A percentile compares a stretch with the other conserved stretches of the same genome.
These are phyloP conservation scores for Cricetomys ansorgei DNA, from an alignment of 2,113 vertebrate species.

Conservation along the genomic window DNA sequence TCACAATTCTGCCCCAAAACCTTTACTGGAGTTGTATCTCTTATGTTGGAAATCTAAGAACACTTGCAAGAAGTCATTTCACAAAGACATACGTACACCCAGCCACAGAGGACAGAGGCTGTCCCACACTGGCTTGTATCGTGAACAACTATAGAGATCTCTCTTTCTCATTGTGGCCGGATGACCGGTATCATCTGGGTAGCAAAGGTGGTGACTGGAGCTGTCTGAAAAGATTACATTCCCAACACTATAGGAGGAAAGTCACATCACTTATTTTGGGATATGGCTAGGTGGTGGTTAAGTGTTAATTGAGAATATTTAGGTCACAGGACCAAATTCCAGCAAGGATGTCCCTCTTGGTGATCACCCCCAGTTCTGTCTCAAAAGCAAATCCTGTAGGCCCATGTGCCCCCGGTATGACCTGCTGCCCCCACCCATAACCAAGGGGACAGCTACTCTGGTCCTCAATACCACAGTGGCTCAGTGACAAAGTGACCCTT, in stretches of 20 bases:
- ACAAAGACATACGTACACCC: neutral
- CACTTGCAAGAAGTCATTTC: neutral
- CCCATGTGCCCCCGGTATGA: no score
- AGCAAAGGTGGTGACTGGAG: neutral
- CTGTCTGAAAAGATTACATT: neutral
- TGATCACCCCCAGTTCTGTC: neutral
- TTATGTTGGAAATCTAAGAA: conserved; percentile 25
- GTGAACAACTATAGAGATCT: neutral
- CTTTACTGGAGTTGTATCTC: neutral
- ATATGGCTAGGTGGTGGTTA: no score
- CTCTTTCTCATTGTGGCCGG: neutral
- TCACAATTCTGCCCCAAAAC: conserved; percentile 14
- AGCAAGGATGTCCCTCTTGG: neutral
- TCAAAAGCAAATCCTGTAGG: no score
- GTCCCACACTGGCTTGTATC: neutral
- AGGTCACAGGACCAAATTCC: neutral
- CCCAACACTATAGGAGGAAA: fast-evolving
- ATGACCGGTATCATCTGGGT: neutral
- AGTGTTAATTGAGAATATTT: no score
- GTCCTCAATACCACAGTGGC: neutral
- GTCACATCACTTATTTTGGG: neutral
- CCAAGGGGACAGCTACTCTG: neutral
- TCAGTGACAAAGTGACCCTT: neutral
- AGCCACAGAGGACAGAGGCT: neutral
- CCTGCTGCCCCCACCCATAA: no score